Evolutionary conservation across 2,113 vertebrate species (phyloP), one percentile per base, ranked within the genome.

Genomic region (Craseonycteris thonglongyai): DNA sequence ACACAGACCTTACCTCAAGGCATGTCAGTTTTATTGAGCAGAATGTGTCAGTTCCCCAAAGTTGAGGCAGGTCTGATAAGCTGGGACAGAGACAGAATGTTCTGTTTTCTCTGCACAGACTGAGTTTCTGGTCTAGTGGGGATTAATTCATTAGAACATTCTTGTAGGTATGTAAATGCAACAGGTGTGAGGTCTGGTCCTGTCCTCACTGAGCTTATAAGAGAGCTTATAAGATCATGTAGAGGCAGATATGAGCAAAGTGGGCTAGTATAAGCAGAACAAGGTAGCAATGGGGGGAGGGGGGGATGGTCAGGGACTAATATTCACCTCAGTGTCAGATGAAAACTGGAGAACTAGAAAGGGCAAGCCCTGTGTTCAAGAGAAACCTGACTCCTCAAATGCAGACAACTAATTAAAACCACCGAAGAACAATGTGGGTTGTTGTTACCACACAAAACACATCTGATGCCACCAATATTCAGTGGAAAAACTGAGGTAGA

Each of bases 21-120:
- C 74, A 35, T 69, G 72, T 54, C 72, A 84, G 59, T 88, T 96
- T 97, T 92, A 96, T 72, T 81, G 96, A 81, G 69, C 72, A 97
- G 86, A 74, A 79, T 89, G 15, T 76, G 88, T 93, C 72, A 82
- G 86, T 24, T 84, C 21, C 91, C 58, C 38, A 68, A 88, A 94
- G 79, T 54, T 30, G 72, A 78, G 92, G 68, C 0, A 33, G 79
- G 76, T 96, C 87, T 78, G 78, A 59, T 28, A 30, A 66, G 54
- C 6, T 18, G 47, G 79, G 72, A 92, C 6, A 22, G 47, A 74
- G 72, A 92, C 58, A 93, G 88, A 63, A 95, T 71, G 90, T 88
- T 92, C 92, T 83, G 61, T 51, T 87, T 93, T 87, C 63, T 91
- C 35, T 71, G 30, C 54, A 78, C 0, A 8, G 93, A 88, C 90